A percentile compares a stretch with the other conserved stretches of the same genome.
Conservation (phyloP, 2,797 vertebrate species). For the Lepidocolaptes lacrymiger region DNA sequence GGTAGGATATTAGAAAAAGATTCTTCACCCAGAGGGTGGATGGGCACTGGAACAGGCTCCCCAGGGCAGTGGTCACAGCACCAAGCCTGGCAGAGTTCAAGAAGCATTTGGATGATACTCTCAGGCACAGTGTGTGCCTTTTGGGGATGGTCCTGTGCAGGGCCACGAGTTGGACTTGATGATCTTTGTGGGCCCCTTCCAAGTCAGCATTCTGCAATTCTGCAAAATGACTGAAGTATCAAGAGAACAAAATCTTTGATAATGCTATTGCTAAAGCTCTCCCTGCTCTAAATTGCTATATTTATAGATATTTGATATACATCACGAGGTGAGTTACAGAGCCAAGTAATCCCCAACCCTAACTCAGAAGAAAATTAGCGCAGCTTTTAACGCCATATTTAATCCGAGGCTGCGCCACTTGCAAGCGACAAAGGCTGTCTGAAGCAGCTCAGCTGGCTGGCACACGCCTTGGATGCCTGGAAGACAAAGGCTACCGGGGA, state of each 20-base stretch:
- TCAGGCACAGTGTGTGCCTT: no score
- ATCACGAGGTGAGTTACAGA: neutral
- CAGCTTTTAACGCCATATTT: constrained; percentile 1
- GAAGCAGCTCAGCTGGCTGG: neutral
- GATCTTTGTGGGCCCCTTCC: neutral
- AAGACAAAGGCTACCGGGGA: fast-evolving
- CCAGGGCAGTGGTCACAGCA: neutral
- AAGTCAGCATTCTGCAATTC: neutral
- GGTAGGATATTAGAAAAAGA: fast-evolving
- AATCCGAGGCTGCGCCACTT: neutral
- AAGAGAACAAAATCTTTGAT: neutral
- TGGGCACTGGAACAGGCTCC: neutral
- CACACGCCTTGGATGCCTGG: neutral
- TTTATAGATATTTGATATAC: neutral
- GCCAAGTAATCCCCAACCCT: neutral
- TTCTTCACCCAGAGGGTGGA: neutral
- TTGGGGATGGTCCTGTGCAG: neutral
- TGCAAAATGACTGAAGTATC: neutral
- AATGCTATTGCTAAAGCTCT: neutral
- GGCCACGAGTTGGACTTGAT: fast-evolving
- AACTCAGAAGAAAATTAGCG: neutral
- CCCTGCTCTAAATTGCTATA: neutral
- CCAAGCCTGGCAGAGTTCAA: neutral
- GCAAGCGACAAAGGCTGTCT: neutral
- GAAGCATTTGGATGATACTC: fast-evolving